Evolutionary conservation across 2,888 invertebrate genomes (phyloP).

Genomic region (Helicoverpa assulta): DNA sequence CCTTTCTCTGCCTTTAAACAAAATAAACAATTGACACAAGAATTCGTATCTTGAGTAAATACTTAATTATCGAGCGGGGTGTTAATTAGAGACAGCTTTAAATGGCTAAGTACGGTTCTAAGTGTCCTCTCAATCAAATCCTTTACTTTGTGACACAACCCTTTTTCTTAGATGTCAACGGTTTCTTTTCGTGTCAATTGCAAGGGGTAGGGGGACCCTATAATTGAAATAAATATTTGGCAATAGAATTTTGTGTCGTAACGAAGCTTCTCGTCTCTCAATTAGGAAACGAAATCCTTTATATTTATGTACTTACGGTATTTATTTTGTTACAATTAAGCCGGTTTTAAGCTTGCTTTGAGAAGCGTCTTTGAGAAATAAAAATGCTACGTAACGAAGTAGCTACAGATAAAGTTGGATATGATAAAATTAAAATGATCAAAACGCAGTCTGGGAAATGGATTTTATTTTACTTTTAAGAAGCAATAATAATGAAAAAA

Average conservation of each 20-base stretch:
- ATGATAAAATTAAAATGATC: no score
- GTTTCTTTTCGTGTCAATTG: constrained; percentile 84
- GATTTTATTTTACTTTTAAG: no score
- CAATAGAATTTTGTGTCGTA: constrained; percentile 79
- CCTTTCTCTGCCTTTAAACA: constrained; percentile 13
- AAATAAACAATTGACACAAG: constrained; percentile 50
- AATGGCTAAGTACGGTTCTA: constrained; percentile 76
- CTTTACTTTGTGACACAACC: constrained; percentile 74
- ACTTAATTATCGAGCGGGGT: constrained; percentile 74
- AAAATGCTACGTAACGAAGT: background rate
- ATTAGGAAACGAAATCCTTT: constrained; percentile 68
- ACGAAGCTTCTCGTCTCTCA: constrained; percentile 68
- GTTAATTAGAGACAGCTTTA: constrained; percentile 80
- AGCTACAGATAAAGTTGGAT: no score
- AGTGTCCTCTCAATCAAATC: constrained; percentile 80
- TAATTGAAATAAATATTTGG: constrained; percentile 89
- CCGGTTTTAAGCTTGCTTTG: constrained; percentile 34
- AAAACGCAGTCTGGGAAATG: no score
- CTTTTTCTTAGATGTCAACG: constrained; percentile 84
- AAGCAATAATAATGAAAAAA: no score
- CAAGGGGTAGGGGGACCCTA: constrained; percentile 65
- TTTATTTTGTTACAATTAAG: constrained; percentile 57
- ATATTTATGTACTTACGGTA: constrained; percentile 59
- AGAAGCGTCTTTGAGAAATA: constrained; percentile 9
- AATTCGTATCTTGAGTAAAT: constrained; percentile 65